phyloP scores from a whole-genome alignment of 2,888 invertebrate species.

The Aspidapion aeneum region DNA sequence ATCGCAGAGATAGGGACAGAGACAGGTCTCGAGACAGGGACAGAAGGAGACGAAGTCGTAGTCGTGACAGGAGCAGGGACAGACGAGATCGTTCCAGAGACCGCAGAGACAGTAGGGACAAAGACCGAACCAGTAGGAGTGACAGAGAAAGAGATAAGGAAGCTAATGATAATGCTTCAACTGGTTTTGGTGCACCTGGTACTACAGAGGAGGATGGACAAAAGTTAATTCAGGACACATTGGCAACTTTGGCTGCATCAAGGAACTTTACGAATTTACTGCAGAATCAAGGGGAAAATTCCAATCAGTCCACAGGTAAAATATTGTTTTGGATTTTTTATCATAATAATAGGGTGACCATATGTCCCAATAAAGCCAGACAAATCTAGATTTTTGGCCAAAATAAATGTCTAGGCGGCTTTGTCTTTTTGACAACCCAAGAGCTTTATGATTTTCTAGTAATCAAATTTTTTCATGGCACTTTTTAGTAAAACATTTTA shows the following conservation, averaged over 20 bases:
- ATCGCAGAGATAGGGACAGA: conserved; percentile 30
- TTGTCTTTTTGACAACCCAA: no score
- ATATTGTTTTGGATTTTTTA: background rate
- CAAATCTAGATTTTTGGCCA: no score
- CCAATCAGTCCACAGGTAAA: conserved; percentile 39
- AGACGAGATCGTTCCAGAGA: conserved; percentile 37
- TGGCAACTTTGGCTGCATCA: conserved; percentile 48
- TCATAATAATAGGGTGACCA: no score
- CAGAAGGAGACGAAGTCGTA: conserved; percentile 38
- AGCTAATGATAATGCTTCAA: conserved; percentile 25
- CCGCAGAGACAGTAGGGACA: conserved; percentile 28
- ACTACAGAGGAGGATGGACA: conserved; percentile 46
- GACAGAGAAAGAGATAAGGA: conserved; percentile 32
- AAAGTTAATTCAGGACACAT: conserved; percentile 52
- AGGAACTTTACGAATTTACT: conserved; percentile 52
- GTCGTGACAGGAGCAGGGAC: conserved; percentile 44
- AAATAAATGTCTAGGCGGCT: no score
- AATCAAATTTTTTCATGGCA: no score
- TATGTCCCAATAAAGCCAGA: background rate
- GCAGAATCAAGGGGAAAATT: conserved; percentile 40
- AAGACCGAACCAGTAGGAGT: conserved; percentile 36
- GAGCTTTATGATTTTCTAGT: no score
- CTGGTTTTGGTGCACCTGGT: background rate
- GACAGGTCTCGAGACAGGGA: conserved; percentile 36
- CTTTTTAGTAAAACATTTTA: no score